Conservation (phyloP, 92 coral and sea anemone genomes). For the Muricea muricata region DNA sequence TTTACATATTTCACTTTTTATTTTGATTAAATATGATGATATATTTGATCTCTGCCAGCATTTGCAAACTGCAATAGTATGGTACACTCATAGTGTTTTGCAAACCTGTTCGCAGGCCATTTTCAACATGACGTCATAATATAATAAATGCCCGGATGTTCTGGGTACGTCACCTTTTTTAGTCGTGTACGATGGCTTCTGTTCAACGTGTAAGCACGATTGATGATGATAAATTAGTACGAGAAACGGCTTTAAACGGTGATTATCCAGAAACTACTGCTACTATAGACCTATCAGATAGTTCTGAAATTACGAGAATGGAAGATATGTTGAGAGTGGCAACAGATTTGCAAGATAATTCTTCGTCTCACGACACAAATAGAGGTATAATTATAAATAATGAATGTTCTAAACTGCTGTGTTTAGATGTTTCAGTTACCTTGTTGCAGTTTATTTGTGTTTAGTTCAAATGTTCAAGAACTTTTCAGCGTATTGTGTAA, state of each 20-base stretch:
- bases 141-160: slow-evolving; percentile 43
- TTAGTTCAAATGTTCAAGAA: too few relatives aligned
- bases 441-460: not conserved
- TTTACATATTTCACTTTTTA: too few relatives aligned
- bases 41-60: too few relatives aligned
- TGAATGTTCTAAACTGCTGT: not conserved
- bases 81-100: too few relatives aligned
- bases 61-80: too few relatives aligned
- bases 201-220: slow-evolving; percentile 27
- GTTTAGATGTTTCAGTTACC: slow-evolving; percentile 2
- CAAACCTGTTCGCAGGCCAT: too few relatives aligned
- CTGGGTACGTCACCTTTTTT: slow-evolving; percentile 40
- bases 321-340: slow-evolving; percentile 99
- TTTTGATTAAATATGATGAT: too few relatives aligned
- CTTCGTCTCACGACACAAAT: slow-evolving; percentile 55
- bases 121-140: slow-evolving; percentile 1
- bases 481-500: too few relatives aligned
- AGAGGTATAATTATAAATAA: not conserved
- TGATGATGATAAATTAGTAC: slow-evolving; percentile 39
- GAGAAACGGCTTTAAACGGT: slow-evolving; percentile 98
- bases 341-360: slow-evolving; percentile 90
- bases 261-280: slow-evolving; percentile 91
- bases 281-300: slow-evolving; percentile 80
- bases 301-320: slow-evolving; percentile 80
- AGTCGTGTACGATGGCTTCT: slow-evolving; percentile 21